Evolutionary conservation across 2,113 vertebrate species (phyloP), one percentile per base, ranked within the genome.

Genomic region (Ptilorrhoa leucosticta): DNA sequence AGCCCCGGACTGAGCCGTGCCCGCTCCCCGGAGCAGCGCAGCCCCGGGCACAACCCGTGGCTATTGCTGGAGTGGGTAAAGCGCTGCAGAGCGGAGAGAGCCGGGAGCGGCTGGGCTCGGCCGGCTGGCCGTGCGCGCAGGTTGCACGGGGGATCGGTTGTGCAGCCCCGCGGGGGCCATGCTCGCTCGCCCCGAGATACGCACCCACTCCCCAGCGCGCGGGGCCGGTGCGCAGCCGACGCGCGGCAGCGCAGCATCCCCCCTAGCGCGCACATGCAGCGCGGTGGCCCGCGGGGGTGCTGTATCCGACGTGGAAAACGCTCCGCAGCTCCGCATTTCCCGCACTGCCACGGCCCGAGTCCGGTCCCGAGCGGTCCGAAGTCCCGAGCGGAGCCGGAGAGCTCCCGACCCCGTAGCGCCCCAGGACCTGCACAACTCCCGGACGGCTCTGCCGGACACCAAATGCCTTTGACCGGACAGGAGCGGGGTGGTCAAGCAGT

Each of bases 401-500:
- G 53, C 40, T 11, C 68, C 19, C 27, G 11, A 39, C 20, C 10
- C 60, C 50, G 18, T 2, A 8, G 54, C 8, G 17, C 51, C 27
- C 39, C 39, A 1, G 26, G n/a, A 68, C 13, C 22, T 31, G 35
- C 72, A 13, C 70, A 22, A 35, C 24, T 42, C 54, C 73, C 48
- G 51, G 21, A 44, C 20, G 15, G 58, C 70, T 10, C 81, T 23
- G 65, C n/a, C 68, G 11, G 75, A 16, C 37, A 47, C 35, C 53
- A 2, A 58, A 28, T 0, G 23, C 48, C 79, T 85, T 30, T 27
- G 89, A 37, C 76, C 61, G 64, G 81, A n/a, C 78, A 39, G 89
- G 65, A 94, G 64, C 31, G 51, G 30, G 56, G 69, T 88, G 97
- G 97, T 95, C 97, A 96, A 95, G 77, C 76, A 9, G 53, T 42